These are phyloP conservation scores for Porites lobata DNA, from an alignment of 92 coral and sea anemone genomes.

Conservation along the genomic window DNA sequence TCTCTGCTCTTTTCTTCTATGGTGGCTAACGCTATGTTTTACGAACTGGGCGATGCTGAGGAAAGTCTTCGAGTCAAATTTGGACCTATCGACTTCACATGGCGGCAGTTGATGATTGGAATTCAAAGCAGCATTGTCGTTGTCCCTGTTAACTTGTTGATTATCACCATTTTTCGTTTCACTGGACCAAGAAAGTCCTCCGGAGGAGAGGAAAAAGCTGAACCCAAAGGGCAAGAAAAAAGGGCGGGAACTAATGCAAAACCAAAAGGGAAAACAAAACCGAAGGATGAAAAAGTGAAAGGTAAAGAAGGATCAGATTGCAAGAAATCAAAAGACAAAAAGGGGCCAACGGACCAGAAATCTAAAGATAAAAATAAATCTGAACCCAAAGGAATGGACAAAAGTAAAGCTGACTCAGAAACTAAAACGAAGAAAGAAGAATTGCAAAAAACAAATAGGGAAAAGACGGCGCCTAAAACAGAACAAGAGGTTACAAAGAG, in stretches of 20 bases:
- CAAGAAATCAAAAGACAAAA: neutral
- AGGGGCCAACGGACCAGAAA: neutral
- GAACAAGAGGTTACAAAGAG: neutral
- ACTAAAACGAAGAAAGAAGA: neutral
- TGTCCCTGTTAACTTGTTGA: slow-evolving; percentile 59
- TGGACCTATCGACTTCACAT: slow-evolving; percentile 66
- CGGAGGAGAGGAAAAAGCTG: too few species aligned
- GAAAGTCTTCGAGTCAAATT: slow-evolving; percentile 35
- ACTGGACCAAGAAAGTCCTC: slow-evolving; percentile 51
- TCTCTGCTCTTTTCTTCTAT: slow-evolving; percentile 65
- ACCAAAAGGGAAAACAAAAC: neutral
- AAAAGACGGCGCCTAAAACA: neutral
- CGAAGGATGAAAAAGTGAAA: neutral
- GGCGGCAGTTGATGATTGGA: slow-evolving; percentile 58
- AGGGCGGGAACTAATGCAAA: neutral
- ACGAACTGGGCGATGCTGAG: slow-evolving; percentile 28
- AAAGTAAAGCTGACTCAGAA: neutral
- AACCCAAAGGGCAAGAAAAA: neutral
- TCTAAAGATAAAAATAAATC: neutral
- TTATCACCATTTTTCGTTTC: slow-evolving; percentile 60
- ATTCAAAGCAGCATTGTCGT: slow-evolving; percentile 57
- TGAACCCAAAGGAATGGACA: neutral
- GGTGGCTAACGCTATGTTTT: slow-evolving; percentile 71
- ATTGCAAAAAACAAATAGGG: neutral
- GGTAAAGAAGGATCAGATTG: neutral